Percentiles rank a stretch among this genome's conserved stretches.
Evolutionary conservation across 2,113 vertebrate genomes (phyloP).

Genomic region (Nycticebus coucang): DNA sequence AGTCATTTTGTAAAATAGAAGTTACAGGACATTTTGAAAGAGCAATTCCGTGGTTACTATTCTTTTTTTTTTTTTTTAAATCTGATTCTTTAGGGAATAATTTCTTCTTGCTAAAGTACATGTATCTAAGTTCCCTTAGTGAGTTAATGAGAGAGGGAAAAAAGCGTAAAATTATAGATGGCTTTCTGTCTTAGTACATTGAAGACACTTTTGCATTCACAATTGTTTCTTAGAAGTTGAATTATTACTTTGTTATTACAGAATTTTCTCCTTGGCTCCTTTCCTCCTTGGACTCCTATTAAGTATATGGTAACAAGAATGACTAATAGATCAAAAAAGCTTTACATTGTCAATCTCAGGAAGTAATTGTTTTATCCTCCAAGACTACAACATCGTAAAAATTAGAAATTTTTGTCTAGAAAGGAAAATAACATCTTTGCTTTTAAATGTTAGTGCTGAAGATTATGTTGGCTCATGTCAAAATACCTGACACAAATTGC

Average conservation of each 20-base stretch:
- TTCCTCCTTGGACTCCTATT: background rate
- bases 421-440: background rate
- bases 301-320: background rate
- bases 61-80: background rate
- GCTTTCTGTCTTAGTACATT: background rate
- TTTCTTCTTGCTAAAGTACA: background rate
- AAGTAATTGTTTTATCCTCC: background rate
- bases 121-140: background rate
- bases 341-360: background rate
- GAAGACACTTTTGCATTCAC: background rate
- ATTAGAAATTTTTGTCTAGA: background rate
- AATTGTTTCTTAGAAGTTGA: background rate
- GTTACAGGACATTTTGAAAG: background rate
- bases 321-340: background rate
- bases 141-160: background rate
- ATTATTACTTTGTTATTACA: background rate
- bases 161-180: background rate
- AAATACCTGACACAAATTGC: background rate
- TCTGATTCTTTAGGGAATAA: background rate
- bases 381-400: constrained; percentile 7
- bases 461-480: background rate
- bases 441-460: background rate
- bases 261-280: background rate
- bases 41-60: background rate
- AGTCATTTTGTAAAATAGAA: background rate